phyloP scores from a whole-genome alignment of 2,797 vertebrate genomes.

The Otolemur crassicaudatus region DNA sequence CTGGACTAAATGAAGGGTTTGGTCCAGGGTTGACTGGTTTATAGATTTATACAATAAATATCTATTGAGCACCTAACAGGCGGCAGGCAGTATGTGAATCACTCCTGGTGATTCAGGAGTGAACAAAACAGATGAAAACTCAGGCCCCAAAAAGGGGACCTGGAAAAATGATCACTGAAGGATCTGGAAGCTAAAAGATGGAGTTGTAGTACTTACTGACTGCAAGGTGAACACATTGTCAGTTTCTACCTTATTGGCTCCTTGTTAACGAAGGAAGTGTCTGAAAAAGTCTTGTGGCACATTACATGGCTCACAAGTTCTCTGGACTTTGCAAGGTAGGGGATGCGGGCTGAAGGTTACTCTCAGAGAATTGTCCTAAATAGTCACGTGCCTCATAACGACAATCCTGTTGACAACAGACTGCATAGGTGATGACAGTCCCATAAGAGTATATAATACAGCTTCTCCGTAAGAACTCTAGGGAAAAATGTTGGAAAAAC shows the following conservation, averaged over 20 bases:
- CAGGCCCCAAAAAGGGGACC: neutral
- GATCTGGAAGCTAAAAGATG: neutral
- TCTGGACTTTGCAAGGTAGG: neutral
- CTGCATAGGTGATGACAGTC: neutral
- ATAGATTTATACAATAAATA: slow-evolving; percentile 23
- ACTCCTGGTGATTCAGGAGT: neutral
- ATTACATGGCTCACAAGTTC: neutral
- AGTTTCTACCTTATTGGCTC: neutral
- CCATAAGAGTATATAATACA: no score
- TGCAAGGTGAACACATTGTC: neutral
- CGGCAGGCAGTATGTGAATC: neutral
- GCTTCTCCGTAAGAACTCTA: neutral
- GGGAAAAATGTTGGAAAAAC: no score
- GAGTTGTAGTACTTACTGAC: neutral
- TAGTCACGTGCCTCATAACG: no score
- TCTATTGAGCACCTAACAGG: neutral
- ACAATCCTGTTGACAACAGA: neutral
- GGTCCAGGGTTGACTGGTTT: neutral
- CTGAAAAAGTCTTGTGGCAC: neutral
- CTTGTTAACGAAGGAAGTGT: neutral
- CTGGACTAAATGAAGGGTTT: neutral
- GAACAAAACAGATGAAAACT: neutral
- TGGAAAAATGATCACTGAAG: neutral
- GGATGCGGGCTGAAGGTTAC: neutral
- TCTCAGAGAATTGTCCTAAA: neutral